A percentile compares a stretch with the other conserved stretches of the same genome.
phyloP scores from a whole-genome alignment of 2,113 vertebrate genomes.

The Tupaia tana region DNA sequence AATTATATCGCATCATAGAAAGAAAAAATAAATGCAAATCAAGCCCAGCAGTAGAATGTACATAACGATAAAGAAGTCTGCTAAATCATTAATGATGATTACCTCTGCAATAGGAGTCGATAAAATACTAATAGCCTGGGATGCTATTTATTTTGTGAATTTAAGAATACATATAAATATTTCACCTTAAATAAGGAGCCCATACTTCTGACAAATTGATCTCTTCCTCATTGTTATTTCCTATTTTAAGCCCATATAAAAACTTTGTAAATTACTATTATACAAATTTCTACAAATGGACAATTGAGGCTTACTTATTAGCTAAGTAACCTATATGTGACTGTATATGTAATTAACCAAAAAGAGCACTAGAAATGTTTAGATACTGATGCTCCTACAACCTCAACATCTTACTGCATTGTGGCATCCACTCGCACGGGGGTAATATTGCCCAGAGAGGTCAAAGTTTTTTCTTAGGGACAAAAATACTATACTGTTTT shows the following conservation, averaged over 20 bases:
- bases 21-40: not conserved
- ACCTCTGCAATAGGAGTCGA: not conserved
- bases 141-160: not conserved
- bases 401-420: not conserved
- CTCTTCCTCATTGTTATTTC: too few species aligned
- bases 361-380: not conserved
- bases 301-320: too few species aligned
- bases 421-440: fast-evolving
- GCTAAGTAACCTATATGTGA: too few species aligned
- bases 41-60: not conserved
- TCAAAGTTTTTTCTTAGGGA: not conserved
- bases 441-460: fast-evolving
- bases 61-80: not conserved
- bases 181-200: not conserved
- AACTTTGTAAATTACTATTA: too few species aligned
- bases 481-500: not conserved
- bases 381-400: too few species aligned
- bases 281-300: too few species aligned
- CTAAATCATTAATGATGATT: not conserved
- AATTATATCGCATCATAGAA: not conserved
- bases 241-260: too few species aligned
- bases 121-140: not conserved
- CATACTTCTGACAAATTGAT: too few species aligned
- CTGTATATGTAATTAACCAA: not conserved
- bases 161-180: not conserved